Base-by-base conservation (phyloP, 2,888 invertebrate genomes). In the Octonoba sinensis region DNA sequence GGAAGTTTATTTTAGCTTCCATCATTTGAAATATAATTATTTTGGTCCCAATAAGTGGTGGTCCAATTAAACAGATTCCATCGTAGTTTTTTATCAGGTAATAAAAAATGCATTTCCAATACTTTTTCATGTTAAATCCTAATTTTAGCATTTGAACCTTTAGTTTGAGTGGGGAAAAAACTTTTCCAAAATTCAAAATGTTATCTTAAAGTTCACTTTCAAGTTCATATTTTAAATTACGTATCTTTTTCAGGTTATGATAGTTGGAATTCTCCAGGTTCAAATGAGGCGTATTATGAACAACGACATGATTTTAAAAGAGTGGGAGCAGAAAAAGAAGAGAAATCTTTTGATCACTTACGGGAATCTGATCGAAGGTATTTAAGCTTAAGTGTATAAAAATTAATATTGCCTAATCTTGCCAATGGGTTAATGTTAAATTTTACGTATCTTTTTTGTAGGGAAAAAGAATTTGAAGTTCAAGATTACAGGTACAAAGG, bases 241-340 rank as follows among this genome's bases (percentile, higher is more conserved):
- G 54, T 6, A 44, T 36, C 47, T 24, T 51, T 20, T 75, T 24
- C 15, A 46, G 75, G 59, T 44, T 82, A 78, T 76, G 85, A 85
- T n/a, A 74, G 65, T 22, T 85, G 85, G 85, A 66, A 84, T 66
- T 67, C 85, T 27, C 77, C 81, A 18, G 57, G 78, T 47, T 54
- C 69, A 20, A 83, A 78, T 49, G 77, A 83, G 16, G 71, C 65
- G 24, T 85, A 82, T 64, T 85, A 82, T 75, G 85, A 85, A 16
- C 84, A 85, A 54, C 60, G 85, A n/a, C 79, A 75, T 36, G 85
- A 85, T 46, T 85, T 85, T 46, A 85, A 85, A 20, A 65, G 83
- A n/a, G 20, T 67, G 24, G 18, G 22, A 27, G 13, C 59, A 12
- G 83, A 76, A 18, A 79, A 75, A 20, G 84, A 85, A 8, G 85